Percentiles rank a stretch among this genome's conserved stretches.
phyloP scores from a whole-genome alignment of 2,797 vertebrate species.

The Acridotheres tristis region DNA sequence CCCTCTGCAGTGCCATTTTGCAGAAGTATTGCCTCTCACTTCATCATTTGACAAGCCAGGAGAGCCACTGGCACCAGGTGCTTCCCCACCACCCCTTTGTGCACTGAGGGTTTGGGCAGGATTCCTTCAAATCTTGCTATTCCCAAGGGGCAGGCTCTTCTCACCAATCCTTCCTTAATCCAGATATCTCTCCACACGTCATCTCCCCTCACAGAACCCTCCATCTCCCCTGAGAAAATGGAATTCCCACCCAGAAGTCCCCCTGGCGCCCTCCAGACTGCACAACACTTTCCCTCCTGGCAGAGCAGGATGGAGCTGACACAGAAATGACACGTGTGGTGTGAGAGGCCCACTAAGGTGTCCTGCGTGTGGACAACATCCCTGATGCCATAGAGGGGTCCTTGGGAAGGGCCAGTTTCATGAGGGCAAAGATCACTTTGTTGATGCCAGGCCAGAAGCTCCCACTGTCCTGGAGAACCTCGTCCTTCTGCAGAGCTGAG shows the following conservation, averaged over 20 bases:
- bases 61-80: not conserved
- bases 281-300: rapidly evolving
- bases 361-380: not conserved
- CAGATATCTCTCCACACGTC: not conserved
- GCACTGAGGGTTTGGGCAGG: not conserved
- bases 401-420: not conserved
- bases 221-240: not conserved
- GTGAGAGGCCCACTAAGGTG: not conserved
- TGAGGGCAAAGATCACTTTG: rapidly evolving
- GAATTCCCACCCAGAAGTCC: not conserved
- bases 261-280: not conserved
- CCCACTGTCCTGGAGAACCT: not conserved
- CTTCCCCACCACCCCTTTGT: not conserved
- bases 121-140: not conserved
- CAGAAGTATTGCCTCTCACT: not conserved
- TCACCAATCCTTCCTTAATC: not conserved
- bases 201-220: not conserved
- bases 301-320: not conserved
- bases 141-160: not conserved
- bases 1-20: not conserved
- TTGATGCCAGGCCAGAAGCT: not conserved
- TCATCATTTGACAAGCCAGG: not conserved
- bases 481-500: not conserved
- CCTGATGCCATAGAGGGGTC: not conserved
- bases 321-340: rapidly evolving